Evolutionary conservation across 2,113 vertebrate genomes (phyloP).

Genomic region (Cyanoliseus patagonus): DNA sequence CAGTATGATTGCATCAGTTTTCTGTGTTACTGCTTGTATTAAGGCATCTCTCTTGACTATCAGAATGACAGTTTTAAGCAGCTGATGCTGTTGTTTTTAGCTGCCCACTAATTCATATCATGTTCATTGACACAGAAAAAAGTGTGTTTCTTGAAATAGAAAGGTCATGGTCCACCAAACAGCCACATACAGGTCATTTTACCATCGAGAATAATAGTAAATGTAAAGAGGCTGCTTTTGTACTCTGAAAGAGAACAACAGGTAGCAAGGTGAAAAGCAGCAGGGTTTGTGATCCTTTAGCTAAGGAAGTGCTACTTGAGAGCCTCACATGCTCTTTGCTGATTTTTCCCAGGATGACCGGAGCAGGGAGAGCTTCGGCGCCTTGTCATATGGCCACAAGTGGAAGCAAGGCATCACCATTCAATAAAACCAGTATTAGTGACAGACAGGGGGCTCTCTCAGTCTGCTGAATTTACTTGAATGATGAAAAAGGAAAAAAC

Average conservation of each 20-base stretch:
- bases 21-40: background rate
- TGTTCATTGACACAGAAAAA: background rate
- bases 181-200: background rate
- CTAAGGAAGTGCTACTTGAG: background rate
- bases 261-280: background rate
- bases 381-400: background rate
- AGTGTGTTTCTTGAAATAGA: background rate
- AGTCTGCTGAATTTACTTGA: background rate
- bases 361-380: background rate
- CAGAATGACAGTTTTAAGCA: background rate
- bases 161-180: background rate
- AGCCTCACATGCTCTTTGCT: background rate
- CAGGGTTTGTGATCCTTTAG: background rate
- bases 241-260: background rate
- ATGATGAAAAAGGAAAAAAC: background rate
- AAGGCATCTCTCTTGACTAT: background rate
- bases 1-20: background rate
- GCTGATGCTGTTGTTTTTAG: background rate
- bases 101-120: background rate
- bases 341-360: background rate
- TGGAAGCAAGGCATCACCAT: background rate
- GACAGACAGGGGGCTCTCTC: slow-evolving; percentile 49
- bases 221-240: background rate
- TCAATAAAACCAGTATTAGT: background rate
- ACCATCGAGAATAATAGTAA: background rate